Percentiles rank a stretch among this genome's conserved stretches.
Conservation (phyloP, 2,888 invertebrate species). For the Orchestes rusci region DNA sequence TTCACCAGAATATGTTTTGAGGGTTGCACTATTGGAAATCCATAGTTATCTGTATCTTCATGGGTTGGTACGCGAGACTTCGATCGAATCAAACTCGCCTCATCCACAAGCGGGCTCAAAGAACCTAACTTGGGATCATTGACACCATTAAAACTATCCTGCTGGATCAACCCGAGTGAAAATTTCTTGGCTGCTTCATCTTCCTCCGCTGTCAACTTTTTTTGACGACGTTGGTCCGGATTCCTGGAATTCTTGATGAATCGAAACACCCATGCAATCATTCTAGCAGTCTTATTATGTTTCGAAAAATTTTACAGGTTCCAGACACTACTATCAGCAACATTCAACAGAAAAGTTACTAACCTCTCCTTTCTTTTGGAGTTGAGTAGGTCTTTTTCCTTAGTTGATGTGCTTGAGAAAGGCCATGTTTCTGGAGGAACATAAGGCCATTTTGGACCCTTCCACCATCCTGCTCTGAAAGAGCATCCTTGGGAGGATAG, state of each 20-base stretch:
- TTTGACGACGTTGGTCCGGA: too few species aligned
- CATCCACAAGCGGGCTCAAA: too few species aligned
- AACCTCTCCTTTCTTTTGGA: too few species aligned
- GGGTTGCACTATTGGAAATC: slow-evolving; percentile 20
- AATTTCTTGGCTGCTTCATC: neutral
- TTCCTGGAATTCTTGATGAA: too few species aligned
- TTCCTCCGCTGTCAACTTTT: slow-evolving; percentile 2
- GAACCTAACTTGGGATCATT: too few species aligned
- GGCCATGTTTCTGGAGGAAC: slow-evolving; percentile 6
- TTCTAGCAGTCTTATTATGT: slow-evolving; percentile 26
- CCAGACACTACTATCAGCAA: too few species aligned
- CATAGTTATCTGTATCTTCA: slow-evolving; percentile 15
- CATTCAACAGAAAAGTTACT: too few species aligned
- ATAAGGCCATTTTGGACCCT: slow-evolving; percentile 33
- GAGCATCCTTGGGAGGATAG: slow-evolving; percentile 33
- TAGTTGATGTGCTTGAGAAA: neutral
- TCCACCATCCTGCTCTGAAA: slow-evolving; percentile 33
- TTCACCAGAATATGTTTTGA: slow-evolving; percentile 16
- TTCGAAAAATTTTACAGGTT: slow-evolving; percentile 21
- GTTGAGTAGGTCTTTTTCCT: slow-evolving; percentile 12
- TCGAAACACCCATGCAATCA: too few species aligned
- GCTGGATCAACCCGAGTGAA: slow-evolving; percentile 1
- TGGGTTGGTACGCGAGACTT: slow-evolving; percentile 3
- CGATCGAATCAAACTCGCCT: too few species aligned
- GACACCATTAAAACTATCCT: slow-evolving; percentile 8